Evolutionary conservation across 92 coral and sea anemone species (phyloP), one percentile per base, ranked within the genome.

Genomic region (Epizoanthus illoricatus): DNA sequence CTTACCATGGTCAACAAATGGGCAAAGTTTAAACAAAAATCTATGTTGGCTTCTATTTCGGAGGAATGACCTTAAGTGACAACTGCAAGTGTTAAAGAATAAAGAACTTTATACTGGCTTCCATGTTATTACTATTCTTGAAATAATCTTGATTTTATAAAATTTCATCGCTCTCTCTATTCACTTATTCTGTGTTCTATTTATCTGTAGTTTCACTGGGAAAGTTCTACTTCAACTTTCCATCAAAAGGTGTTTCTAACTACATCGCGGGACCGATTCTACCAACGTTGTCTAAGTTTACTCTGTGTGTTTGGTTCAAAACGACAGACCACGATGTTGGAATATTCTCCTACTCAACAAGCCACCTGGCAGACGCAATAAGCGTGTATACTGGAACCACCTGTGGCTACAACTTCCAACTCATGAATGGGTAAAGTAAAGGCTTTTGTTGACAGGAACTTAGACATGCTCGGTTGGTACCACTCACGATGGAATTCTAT

Each of bases 141-240:
- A 28, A 28, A 28, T 28, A 28, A 28, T 28, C 0, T 28, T 28
- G 36, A 28, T 28, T 28, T 28, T 28, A 28, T 0, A 28, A 28
- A 28, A 2, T 45, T 0, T 7, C 49, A 45, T 45, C 49, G 4
- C 49, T 10, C 2, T 45, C 52, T 45, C 1, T 3, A 9, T 13
- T 9, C 15, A 52, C 12, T 3, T 52, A 47, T 19, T 12, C n/a
- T 71, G 4, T 70, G n/a, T 70, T 19, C 17, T 28, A 28, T 1
- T 70, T 15, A 8, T 45, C 15, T 19, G 7, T n/a, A 71, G 76
- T 49, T 18, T n/a, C 47, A 18, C 11, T 56, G 3, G 40, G 58
- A 43, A 71, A 18, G 76, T 71, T 45, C 76, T 71, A 55, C 7
- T 45, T 71, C 76, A 47, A 71, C 60, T 71, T 71, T 47, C 76